Base-by-base conservation (phyloP, 2,888 invertebrate species). In the Chirona hameri region DNA sequence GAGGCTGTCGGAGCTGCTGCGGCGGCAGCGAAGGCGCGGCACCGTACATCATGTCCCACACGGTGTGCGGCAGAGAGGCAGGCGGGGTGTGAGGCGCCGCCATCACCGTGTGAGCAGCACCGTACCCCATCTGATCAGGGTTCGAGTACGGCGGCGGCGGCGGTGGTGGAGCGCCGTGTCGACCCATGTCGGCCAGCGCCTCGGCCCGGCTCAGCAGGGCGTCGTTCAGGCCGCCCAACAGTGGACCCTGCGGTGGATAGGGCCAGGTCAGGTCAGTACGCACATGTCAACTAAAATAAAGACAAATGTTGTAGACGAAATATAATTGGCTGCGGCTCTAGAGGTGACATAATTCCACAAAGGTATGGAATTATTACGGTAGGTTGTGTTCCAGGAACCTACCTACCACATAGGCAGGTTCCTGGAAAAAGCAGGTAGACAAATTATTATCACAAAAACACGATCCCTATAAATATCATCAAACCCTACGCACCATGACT, bases 161-260 rank as follows among this genome's bases (percentile, higher is more conserved):
- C 82, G 91, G 93, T 12, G 82, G 82, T 31, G 82, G 82, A n/a
- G 81, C 82, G 31, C 80, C 31, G 65, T 85, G 85, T 27, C 84
- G 84, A 29, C 83, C 81, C 87, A 97, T 96, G 90, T 97, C 97
- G 72, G 96, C 96, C 85, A 98, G 90, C 55, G 97, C 97, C 89
- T 97, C 97, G 81, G 97, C 97, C 86, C 98, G 91, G 87, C 96
- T 96, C 86, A 98, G 92, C 86, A 98, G 91, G 82, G 95, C 95
- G 88, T 98, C 98, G 90, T 98, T 98, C 86, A 98, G 91, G 83
- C 96, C 95, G 85, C 96, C 93, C 90, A 98, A 98, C 86, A 98
- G 91, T 90, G 98, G 97, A 86, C 97, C 96, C 96, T 98, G 92
- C 18, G 60, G 18, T 18, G 18, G 52, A 12, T 4, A 52, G 52